Base-by-base conservation (phyloP, 2,888 invertebrate species). In the Polylopha cassiicola region DNA sequence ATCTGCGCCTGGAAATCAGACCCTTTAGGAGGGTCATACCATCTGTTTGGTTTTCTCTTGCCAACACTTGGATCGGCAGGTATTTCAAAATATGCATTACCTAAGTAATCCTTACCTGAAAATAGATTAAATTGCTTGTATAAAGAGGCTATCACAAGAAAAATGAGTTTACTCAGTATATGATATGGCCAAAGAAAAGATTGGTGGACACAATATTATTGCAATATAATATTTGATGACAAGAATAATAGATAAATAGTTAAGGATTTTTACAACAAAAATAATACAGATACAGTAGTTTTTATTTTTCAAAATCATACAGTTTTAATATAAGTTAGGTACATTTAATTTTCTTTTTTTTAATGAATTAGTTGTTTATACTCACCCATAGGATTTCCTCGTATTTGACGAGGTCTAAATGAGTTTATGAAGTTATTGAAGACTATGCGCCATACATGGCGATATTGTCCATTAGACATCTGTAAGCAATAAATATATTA, bases 71-170 rank as follows among this genome's bases (percentile, higher is more conserved):
- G 89, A 64, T 91, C 79, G 20, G 90, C 86, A 16, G 91, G 89
- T 45, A 93, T 91, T 78, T 95, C 95, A 68, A 82, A 95, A 66
- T 94, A 96, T 62, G 89, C 89, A 58, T 94, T 96, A 1, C 95
- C 95, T 61, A 91, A 88, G 59, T 92, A 89, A 76, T 96, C 95
- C 55, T 88, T 88, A 1, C 95, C 95, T 70, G 87, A 4, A 72
- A 70, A 24, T 13, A 22, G 4, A 23, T 7, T 4, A 39, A 11
- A 24, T 15, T 11, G 2, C 10, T 13, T 26, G 32, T n/a, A 26
- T 26, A 1, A 7, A 15, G 15, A 4, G 9, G 13, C 13, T 8
- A 15, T 15, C 13, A 37, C 10, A 13, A 6, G 3, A 24, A 24
- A 24, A 2, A 13, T 26, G n/a, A n/a, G n/a, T n/a, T n/a, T n/a